Conservation (phyloP, 1,140 invertebrate species). For the Chymomyza costata region DNA sequence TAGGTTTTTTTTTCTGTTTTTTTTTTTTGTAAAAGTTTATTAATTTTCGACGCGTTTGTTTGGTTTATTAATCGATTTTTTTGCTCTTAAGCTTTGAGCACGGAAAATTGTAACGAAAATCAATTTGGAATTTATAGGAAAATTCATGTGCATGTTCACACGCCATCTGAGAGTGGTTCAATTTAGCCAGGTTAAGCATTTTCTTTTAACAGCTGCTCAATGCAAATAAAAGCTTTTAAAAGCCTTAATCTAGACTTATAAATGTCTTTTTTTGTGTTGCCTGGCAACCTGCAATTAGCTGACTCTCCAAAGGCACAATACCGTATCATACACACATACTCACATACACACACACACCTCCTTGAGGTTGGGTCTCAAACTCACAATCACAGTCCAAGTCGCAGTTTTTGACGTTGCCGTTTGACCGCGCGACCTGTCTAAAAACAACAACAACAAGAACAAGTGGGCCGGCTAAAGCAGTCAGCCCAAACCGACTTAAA, state of each 20-base stretch:
- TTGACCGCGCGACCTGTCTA: conserved; percentile 45
- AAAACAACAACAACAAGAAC: conserved; percentile 19
- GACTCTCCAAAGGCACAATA: too few relatives aligned
- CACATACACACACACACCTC: too few relatives aligned
- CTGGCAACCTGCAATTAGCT: too few relatives aligned
- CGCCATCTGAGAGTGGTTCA: too few relatives aligned
- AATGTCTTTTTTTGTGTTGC: too few relatives aligned
- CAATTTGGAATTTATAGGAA: conserved; percentile 53
- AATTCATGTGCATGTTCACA: too few relatives aligned
- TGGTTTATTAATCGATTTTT: conserved; percentile 58
- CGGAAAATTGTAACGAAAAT: conserved; percentile 43
- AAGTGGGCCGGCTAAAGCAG: conserved; percentile 11
- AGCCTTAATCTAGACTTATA: too few relatives aligned
- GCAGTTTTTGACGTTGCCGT: conserved; percentile 52
- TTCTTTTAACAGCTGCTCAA: too few relatives aligned
- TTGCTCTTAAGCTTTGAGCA: conserved; percentile 27
- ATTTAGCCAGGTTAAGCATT: too few relatives aligned
- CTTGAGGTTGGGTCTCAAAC: too few relatives aligned
- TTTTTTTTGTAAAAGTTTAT: conserved; percentile 23
- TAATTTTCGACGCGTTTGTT: conserved; percentile 43
- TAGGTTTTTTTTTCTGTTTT: conserved; percentile 27
- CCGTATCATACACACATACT: too few relatives aligned
- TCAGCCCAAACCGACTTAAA: neutral
- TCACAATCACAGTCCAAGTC: conserved; percentile 12
- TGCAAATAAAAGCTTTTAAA: too few relatives aligned